Base-by-base conservation (phyloP, 2,113 vertebrate species). In the Lagopus leucura region DNA sequence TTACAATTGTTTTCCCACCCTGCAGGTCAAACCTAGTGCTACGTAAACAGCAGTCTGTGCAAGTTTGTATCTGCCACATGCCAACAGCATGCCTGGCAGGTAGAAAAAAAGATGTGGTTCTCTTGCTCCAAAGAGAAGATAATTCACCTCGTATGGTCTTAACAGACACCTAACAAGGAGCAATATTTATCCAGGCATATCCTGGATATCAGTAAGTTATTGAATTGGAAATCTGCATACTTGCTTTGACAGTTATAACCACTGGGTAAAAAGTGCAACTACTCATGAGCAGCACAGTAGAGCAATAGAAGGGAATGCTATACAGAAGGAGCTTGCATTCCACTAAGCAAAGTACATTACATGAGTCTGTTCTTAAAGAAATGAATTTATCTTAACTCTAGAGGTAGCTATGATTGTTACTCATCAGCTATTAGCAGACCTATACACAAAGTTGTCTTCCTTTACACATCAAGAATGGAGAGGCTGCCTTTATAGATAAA, bases 81-180 rank as follows among this genome's bases (percentile, higher is more conserved):
- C 13, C 30, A 28, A 24, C 22, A n/a, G 65, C 0, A 0, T n/a
- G 42, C 42, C 30, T 7, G 8, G 30, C 19, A 48, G 10, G 3
- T 15, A 40, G 13, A 47, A 69, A 34, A 34, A 25, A 67, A 34
- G 42, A 25, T 6, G 24, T 0, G 9, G 32, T 8, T n/a, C 65
- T 61, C 63, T 43, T 42, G 8, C 25, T 57, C 66, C 72, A 13
- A 25, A 36, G 32, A 14, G 19, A 22, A 24, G 32, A 50, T 6
- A 58, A 34, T 4, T 82, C 45, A 32, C 3, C 13, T 45, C 22
- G 8, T 67, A 11, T 10, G 5, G 63, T 28, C 63, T 27, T 30
- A 34, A 2, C 0, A 8, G 45, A 17, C 27, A 19, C 12, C 36
- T 2, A 45, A 40, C 1, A 10, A 15, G 1, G 2, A 43, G 16